phyloP scores from a whole-genome alignment of 2,113 vertebrate genomes.

The Gallinago undulata region DNA sequence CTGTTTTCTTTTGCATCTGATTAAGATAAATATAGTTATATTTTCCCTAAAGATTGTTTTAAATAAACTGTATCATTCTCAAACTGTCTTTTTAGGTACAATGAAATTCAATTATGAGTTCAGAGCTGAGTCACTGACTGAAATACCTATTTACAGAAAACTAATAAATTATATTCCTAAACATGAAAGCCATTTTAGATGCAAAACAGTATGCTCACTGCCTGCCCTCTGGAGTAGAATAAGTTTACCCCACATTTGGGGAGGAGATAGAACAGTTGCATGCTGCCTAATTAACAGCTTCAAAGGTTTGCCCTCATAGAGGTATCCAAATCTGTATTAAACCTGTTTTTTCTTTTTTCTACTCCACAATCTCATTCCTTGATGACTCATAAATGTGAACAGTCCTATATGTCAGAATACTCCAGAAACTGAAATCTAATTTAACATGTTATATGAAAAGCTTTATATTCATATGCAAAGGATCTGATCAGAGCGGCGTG shows the following conservation, averaged over 20 bases:
- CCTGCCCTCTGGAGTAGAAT: background rate
- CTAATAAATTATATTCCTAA: background rate
- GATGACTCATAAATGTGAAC: background rate
- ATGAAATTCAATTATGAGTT: background rate
- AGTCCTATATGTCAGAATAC: background rate
- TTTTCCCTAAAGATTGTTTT: background rate
- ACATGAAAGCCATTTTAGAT: background rate
- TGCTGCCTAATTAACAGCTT: background rate
- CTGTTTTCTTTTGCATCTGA: background rate
- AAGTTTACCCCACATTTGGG: background rate
- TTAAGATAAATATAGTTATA: background rate
- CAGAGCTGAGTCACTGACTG: background rate
- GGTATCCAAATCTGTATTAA: background rate
- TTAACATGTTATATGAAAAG: fast-evolving
- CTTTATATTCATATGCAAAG: background rate
- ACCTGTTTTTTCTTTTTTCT: background rate
- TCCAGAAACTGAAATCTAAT: background rate
- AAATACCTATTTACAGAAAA: background rate
- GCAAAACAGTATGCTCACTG: background rate
- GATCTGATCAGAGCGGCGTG: fast-evolving
- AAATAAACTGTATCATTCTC: background rate
- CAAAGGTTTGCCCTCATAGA: background rate
- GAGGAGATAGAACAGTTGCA: background rate
- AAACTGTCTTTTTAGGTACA: background rate
- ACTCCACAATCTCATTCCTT: background rate